Evolutionary conservation across 2,797 vertebrate species (phyloP), one percentile per base, ranked within the genome.

Genomic region (Brachyalestes nurse): DNA sequence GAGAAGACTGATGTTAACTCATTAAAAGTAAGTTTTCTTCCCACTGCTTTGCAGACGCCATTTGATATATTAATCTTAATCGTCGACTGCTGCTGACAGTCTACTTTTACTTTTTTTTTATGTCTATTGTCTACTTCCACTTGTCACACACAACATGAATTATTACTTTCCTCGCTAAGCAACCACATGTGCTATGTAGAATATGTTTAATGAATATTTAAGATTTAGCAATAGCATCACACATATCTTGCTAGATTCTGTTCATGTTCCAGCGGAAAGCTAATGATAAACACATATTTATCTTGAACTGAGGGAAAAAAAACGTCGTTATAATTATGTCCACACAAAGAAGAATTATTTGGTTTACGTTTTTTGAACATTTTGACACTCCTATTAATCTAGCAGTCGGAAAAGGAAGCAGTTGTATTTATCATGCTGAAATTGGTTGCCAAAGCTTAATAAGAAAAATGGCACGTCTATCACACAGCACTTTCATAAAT

Each of bases 341-440:
- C 61, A 47, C 55, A 65, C 75, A 82, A 76, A 82, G 85, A 86
- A 73, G 61, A 81, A 86, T 81, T 51, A 55, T 74, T 82, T 75
- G 60, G 75, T 74, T 80, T 83, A 83, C 28, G 45, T 83, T 69
- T 84, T 79, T 57, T 81, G 81, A 80, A 79, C 80, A 82, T 73
- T 79, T 72, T 86, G 84, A 70, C 85, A 86, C 83, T 75, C 77
- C 71, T 86, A 84, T 86, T 82, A 86, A 86, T 86, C 83, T 84
- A 67, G 12, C 77, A 82, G 55, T 79, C 71, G 58, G 62, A 73
- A 84, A 71, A 85, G 75, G 77, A 84, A 74, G 53, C 71, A 77
- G 55, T 73, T 73, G 73, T 83, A 82, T 86, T 86, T 84, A 84
- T 86, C 82, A 83, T 82, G 78, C 80, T 82, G 78, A 79, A 84